Percentiles rank a stretch among this genome's conserved stretches.
phyloP scores from a whole-genome alignment of 1,140 invertebrate genomes.

The Caenorhabditis remanei region DNA sequence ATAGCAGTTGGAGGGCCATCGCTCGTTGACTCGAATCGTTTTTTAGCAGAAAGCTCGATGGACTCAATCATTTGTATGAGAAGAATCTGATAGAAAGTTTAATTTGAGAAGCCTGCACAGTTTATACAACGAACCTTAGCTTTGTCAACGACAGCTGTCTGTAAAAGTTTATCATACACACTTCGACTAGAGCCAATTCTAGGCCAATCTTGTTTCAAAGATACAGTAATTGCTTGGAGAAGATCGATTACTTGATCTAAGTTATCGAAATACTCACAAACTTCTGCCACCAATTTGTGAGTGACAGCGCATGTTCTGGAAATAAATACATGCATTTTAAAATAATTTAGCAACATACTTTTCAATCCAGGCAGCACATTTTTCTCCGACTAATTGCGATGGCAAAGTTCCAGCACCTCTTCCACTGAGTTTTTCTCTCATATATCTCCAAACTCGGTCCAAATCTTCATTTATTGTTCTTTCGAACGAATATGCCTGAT shows the following conservation, averaged over 20 bases:
- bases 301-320: conserved; percentile 52
- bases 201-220: conserved; percentile 62
- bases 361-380: conserved; percentile 59
- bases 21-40: conserved; percentile 16
- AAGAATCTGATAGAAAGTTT: conserved; percentile 5
- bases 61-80: conserved; percentile 14
- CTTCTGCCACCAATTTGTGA: conserved; percentile 38
- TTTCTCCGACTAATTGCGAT: conserved; percentile 32
- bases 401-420: conserved; percentile 13
- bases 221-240: conserved; percentile 45
- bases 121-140: conserved; percentile 52
- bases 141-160: conserved; percentile 57
- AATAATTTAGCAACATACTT: conserved; percentile 33
- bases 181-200: conserved; percentile 25
- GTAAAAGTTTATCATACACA: conserved; percentile 43
- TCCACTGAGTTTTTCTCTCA: conserved; percentile 56
- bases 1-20: conserved; percentile 17
- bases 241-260: conserved; percentile 59
- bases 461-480: conserved; percentile 55
- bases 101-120: background rate
- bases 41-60: conserved; percentile 4
- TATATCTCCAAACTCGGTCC: conserved; percentile 55
- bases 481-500: conserved; percentile 53
- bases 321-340: background rate
- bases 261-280: conserved; percentile 57